Base-by-base conservation (phyloP, 2,797 vertebrate species). In the Epinephelus malabaricus region DNA sequence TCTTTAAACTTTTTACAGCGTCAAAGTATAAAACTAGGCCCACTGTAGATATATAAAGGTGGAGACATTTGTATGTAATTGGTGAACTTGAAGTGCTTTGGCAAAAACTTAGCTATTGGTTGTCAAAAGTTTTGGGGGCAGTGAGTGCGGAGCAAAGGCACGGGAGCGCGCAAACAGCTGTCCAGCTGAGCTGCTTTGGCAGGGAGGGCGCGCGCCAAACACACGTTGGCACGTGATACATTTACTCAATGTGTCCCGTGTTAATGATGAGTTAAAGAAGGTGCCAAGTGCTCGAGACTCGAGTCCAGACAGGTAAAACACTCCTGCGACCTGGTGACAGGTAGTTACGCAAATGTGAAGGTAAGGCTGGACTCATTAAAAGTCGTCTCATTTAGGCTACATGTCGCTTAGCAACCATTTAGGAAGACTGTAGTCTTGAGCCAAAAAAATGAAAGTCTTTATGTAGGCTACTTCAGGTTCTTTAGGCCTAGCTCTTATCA, bases 121-220 rank as follows among this genome's bases (percentile, higher is more conserved):
- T 83, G 76, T 89, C 79, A 84, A 79, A 83, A 68, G 10, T 53
- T 76, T 76, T 15, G 1, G 65, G 54, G 78, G 75, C 78, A 69
- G 59, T n/a, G 84, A 71, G 70, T 61, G 72, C 59, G 50, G 76
- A 55, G 86, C 34, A 12, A 21, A 61, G 25, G 43, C 43, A 1
- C 90, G 93, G 85, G 94, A 82, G 84, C 92, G 94, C 92, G 94
- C 93, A 89, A 81, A 90, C 90, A 93, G 91, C 93, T 92, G 93
- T 79, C 92, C 92, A 89, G 86, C 86, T 87, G 88, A 81, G 87
- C 56, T 51, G 75, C 64, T 73, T 11, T 67, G 76, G 82, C 40
- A 67, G 60, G 9, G 49, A 3, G 34, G 49, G 82, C 86, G 92
- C 89, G 89, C 91, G 81, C 74, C 55, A 64, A 81, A 74, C 73